These are phyloP conservation scores for Oryzias woworae DNA, from an alignment of 2,113 vertebrate genomes.

Conservation along the genomic window DNA sequence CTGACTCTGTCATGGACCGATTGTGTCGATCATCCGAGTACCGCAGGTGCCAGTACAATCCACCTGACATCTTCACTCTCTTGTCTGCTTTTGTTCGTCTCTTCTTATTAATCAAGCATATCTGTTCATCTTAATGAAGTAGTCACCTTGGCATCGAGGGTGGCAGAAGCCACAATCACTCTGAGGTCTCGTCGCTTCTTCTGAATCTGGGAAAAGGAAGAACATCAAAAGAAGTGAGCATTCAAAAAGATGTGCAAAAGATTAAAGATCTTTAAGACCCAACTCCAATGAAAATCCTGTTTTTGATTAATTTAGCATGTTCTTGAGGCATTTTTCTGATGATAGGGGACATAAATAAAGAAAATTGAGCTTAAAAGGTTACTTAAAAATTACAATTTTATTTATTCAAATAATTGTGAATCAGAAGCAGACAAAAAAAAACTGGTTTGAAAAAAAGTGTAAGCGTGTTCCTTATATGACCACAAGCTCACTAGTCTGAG, in stretches of 20 bases:
- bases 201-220: slow-evolving; percentile 81
- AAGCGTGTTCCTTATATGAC: no score
- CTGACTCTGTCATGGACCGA: slow-evolving; percentile 42
- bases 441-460: no score
- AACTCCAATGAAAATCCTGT: no score
- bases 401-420: no score
- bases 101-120: slow-evolving; percentile 25
- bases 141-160: slow-evolving; percentile 95
- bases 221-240: not conserved
- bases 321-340: no score
- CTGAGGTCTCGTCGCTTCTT: slow-evolving; percentile 94
- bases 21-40: slow-evolving; percentile 45
- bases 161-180: slow-evolving; percentile 94
- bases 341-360: no score
- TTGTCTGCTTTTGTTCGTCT: slow-evolving; percentile 29
- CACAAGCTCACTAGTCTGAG: no score
- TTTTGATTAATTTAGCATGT: no score
- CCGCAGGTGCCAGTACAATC: slow-evolving; percentile 42
- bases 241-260: not conserved
- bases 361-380: no score
- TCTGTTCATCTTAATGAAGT: slow-evolving; percentile 57
- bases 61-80: slow-evolving; percentile 37
- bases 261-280: no score
- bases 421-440: no score
- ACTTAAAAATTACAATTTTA: no score